These are phyloP conservation scores for Passer montanus DNA, from an alignment of 2,113 vertebrate species.

Conservation along the genomic window DNA sequence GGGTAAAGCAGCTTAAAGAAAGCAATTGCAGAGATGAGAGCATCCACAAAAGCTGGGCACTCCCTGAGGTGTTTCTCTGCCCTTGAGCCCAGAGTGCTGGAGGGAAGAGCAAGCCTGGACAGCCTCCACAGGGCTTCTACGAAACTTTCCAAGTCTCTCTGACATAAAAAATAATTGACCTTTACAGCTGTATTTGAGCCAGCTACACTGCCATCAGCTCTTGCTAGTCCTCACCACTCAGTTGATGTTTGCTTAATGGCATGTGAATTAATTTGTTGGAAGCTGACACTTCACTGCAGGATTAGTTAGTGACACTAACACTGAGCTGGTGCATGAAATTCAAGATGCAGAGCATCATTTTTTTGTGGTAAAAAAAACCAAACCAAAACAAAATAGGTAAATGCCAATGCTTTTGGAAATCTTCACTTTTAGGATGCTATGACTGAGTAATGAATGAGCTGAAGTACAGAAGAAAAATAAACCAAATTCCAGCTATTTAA, in stretches of 20 bases:
- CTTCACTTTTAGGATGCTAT: not conserved
- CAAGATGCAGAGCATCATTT: not conserved
- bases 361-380: not conserved
- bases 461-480: conserved; percentile 21
- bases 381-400: not conserved
- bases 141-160: not conserved
- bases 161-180: not conserved
- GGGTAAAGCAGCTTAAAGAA: not conserved
- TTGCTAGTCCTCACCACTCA: not conserved
- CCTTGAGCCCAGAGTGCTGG: not conserved
- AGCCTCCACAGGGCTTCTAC: not conserved
- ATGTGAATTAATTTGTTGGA: not conserved
- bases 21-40: not conserved
- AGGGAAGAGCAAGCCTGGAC: not conserved
- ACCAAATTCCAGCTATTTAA: conserved; percentile 29
- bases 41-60: not conserved
- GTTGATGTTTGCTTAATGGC: not conserved
- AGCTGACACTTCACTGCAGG: not conserved
- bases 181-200: not conserved
- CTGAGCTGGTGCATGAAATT: not conserved
- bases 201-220: not conserved
- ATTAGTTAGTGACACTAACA: not conserved
- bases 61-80: not conserved
- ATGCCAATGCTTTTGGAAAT: not conserved
- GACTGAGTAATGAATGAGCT: not conserved